Evolutionary conservation across 2,797 vertebrate species (phyloP).

Genomic region (Jordanella pulchra): DNA sequence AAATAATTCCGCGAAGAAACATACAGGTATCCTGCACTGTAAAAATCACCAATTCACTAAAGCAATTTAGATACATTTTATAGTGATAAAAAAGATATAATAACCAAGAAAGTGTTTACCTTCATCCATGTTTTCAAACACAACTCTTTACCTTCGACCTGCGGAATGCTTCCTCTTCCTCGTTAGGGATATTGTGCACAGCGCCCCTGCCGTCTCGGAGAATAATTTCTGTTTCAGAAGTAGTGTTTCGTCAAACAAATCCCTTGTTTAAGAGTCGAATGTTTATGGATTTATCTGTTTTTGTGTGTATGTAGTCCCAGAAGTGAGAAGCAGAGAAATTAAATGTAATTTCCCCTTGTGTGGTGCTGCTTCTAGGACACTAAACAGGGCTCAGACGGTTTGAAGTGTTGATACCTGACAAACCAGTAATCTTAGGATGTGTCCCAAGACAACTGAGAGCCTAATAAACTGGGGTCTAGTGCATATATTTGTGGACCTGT

Average conservation of each 20-base stretch:
- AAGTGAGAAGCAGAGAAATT: neutral
- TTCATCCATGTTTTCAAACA: slow-evolving; percentile 71
- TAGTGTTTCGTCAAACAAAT: neutral
- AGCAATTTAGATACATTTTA: fast-evolving
- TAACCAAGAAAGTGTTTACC: slow-evolving; percentile 41
- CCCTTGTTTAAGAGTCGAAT: neutral
- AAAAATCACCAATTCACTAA: fast-evolving
- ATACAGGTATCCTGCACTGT: neutral
- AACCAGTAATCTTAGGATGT: no score
- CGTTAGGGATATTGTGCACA: neutral
- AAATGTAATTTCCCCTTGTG: neutral
- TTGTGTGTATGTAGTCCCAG: neutral
- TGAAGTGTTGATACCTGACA: neutral
- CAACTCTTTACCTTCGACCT: slow-evolving; percentile 42
- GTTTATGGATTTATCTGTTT: neutral
- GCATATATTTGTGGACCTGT: neutral
- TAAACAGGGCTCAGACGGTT: neutral
- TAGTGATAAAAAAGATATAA: fast-evolving
- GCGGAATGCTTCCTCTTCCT: slow-evolving; percentile 53
- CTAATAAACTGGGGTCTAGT: neutral
- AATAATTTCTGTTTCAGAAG: neutral
- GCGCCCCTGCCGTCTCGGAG: neutral
- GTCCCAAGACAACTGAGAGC: neutral
- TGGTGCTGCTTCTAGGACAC: neutral
- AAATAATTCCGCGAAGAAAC: neutral